These are phyloP conservation scores for Myotis findleyi DNA, from an alignment of 2,797 vertebrate genomes.

Conservation along the genomic window DNA sequence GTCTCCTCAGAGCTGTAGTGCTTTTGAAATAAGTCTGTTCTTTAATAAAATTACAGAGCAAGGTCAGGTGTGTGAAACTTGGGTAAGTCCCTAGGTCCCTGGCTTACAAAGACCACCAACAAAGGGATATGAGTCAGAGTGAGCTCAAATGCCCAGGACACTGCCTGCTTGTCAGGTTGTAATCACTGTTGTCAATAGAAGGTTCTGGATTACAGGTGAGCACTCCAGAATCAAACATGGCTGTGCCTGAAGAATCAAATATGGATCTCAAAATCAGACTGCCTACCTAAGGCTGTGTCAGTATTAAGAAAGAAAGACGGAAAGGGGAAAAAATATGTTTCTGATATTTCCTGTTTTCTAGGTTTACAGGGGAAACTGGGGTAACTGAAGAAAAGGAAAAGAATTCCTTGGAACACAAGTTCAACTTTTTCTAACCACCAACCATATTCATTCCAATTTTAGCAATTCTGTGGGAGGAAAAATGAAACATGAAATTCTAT, in stretches of 20 bases:
- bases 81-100: background rate
- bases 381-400: background rate
- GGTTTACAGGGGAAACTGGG: background rate
- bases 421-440: conserved; percentile 46
- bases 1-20: background rate
- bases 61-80: background rate
- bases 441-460: conserved; percentile 53
- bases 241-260: background rate
- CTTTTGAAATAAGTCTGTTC: background rate
- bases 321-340: background rate
- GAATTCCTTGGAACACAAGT: conserved; percentile 19
- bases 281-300: background rate
- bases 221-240: rapidly evolving
- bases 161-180: rapidly evolving
- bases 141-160: background rate
- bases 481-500: background rate
- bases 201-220: background rate
- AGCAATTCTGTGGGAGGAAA: conserved; percentile 67
- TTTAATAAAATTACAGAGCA: background rate
- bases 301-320: background rate
- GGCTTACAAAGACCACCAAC: background rate
- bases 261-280: background rate
- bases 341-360: background rate
- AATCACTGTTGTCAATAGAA: background rate
- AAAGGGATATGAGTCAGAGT: background rate